phyloP scores from a whole-genome alignment of 1,140 invertebrate genomes.

The Leptinotarsa defecta region DNA sequence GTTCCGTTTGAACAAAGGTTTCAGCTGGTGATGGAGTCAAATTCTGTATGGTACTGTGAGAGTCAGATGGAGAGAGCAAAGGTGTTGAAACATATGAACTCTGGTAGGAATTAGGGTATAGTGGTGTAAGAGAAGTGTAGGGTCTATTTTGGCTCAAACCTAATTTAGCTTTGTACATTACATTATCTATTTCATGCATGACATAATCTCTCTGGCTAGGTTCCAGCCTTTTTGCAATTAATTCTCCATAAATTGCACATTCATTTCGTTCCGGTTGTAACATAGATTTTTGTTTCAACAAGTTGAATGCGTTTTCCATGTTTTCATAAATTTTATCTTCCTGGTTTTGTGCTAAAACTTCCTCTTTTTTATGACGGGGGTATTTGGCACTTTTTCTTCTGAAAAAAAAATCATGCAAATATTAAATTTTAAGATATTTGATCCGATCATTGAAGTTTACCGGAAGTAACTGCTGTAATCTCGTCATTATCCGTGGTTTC shows the following conservation, averaged over 20 bases:
- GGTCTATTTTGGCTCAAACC: slow-evolving; percentile 3
- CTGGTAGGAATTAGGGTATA: slow-evolving; percentile 1
- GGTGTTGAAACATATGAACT: neutral
- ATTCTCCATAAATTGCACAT: neutral
- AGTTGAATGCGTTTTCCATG: neutral
- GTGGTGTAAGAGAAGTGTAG: slow-evolving; percentile 9
- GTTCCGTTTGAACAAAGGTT: neutral
- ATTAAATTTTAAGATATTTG: neutral
- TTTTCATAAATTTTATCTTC: neutral
- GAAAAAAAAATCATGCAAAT: neutral
- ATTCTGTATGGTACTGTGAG: neutral
- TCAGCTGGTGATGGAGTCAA: neutral
- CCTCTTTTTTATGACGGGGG: neutral
- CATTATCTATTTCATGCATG: neutral
- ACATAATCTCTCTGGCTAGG: neutral
- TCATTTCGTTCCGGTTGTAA: neutral
- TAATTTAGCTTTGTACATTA: slow-evolving; percentile 26
- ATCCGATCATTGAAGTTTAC: neutral
- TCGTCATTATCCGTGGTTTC: neutral
- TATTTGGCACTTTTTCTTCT: neutral
- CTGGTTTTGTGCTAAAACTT: too few relatives aligned
- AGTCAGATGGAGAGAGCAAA: neutral
- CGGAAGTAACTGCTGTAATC: neutral
- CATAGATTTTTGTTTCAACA: slow-evolving; percentile 1
- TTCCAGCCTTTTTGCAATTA: neutral